Percentiles rank a stretch among this genome's conserved stretches.
Conservation (phyloP, 2,113 vertebrate species). For the Albula glossodonta region DNA sequence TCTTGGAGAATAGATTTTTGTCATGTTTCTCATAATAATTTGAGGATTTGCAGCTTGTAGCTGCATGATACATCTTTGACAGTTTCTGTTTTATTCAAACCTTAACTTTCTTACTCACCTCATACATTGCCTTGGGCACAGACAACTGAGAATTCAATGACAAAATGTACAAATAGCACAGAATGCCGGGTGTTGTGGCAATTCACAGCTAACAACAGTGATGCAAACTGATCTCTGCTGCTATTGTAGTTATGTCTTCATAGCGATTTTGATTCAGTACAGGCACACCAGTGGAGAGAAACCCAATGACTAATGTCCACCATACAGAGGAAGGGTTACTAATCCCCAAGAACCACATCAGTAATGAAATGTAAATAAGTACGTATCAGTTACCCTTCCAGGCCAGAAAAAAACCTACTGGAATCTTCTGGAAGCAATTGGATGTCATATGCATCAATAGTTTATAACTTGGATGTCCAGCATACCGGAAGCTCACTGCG, state of each 20-base stretch:
- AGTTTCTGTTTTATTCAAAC: background rate
- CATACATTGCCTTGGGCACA: background rate
- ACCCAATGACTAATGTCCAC: background rate
- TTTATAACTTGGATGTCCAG: background rate
- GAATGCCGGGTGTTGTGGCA: background rate
- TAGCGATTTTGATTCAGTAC: background rate
- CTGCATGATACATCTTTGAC: background rate
- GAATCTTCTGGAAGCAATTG: no score
- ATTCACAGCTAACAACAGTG: background rate
- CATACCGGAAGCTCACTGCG: background rate
- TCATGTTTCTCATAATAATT: no score
- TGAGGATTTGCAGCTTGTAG: no score
- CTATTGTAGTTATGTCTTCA: background rate
- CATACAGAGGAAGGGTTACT: background rate
- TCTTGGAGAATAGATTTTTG: no score
- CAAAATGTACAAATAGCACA: background rate
- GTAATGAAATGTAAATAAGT: background rate
- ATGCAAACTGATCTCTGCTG: background rate
- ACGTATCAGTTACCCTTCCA: background rate
- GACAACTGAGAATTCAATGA: background rate
- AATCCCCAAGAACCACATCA: background rate
- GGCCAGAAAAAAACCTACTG: no score
- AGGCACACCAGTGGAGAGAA: background rate
- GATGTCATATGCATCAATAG: background rate
- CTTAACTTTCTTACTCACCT: background rate